A percentile compares a stretch with the other conserved stretches of the same genome.
phyloP scores from a whole-genome alignment of 2,113 vertebrate genomes.

The Festucalex cinctus region DNA sequence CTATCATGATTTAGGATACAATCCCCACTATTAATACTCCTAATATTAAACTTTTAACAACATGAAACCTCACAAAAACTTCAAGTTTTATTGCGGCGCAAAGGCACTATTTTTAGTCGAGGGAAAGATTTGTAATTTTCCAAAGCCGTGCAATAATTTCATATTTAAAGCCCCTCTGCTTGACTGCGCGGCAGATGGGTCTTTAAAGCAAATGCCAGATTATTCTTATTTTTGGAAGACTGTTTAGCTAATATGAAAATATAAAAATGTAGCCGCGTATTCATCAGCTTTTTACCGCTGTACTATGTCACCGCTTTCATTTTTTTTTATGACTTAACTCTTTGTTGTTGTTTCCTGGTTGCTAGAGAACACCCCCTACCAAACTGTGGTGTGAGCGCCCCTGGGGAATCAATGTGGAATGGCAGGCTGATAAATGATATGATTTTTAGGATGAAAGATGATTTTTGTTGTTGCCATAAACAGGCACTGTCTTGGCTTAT shows the following conservation, averaged over 20 bases:
- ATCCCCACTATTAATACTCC: neutral
- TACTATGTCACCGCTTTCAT: neutral
- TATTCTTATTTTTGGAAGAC: slow-evolving; percentile 1
- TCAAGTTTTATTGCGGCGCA: neutral
- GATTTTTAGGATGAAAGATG: neutral
- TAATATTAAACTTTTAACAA: neutral
- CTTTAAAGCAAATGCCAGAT: slow-evolving; percentile 4
- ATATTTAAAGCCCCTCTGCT: neutral
- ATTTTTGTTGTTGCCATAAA: neutral
- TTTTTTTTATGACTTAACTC: neutral
- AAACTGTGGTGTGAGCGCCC: neutral
- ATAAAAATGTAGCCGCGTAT: neutral
- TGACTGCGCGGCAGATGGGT: neutral
- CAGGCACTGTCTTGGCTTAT: too few relatives aligned
- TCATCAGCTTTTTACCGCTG: neutral
- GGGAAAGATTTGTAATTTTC: slow-evolving; percentile 3
- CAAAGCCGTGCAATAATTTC: neutral
- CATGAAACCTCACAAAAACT: neutral
- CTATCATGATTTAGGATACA: neutral
- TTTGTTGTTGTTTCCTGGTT: neutral
- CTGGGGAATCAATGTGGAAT: neutral
- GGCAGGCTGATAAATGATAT: neutral
- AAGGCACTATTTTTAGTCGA: neutral
- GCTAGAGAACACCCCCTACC: neutral
- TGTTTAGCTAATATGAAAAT: neutral